Evolutionary conservation across 1,140 invertebrate species (phyloP).

Genomic region (Artemia franciscana): DNA sequence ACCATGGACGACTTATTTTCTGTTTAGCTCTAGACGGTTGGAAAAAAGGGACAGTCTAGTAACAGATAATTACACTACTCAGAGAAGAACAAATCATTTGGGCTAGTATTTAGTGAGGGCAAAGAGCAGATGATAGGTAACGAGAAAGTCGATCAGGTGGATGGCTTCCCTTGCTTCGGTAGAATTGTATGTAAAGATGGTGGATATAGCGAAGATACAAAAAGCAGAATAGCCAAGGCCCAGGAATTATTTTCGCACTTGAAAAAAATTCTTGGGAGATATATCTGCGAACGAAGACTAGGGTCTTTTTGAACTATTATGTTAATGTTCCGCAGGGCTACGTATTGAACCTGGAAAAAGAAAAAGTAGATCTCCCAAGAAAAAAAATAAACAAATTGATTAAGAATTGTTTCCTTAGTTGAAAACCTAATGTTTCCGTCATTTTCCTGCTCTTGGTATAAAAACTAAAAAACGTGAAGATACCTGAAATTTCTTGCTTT

Average conservation of each 20-base stretch:
- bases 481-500: not conserved
- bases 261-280: too few species aligned
- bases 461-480: too few species aligned
- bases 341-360: conserved; percentile 56
- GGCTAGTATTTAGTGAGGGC: too few species aligned
- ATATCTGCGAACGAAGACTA: too few species aligned
- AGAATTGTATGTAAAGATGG: conserved; percentile 99
- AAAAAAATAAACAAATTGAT: not conserved
- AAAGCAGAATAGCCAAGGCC: too few species aligned
- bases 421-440: conserved; percentile 92
- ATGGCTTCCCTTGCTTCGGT: conserved; percentile 97
- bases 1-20: too few species aligned
- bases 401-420: too few species aligned
- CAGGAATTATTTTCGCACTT: too few species aligned
- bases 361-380: not conserved
- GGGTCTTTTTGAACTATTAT: conserved; percentile 95
- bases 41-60: too few species aligned
- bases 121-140: conserved; percentile 97
- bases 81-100: not conserved
- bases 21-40: too few species aligned
- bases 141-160: conserved; percentile 97
- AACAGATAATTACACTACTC: too few species aligned
- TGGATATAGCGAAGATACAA: too few species aligned
- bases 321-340: conserved; percentile 93
- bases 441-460: conserved; percentile 96